These are phyloP conservation scores for Steromphala cineraria DNA, from an alignment of 2,888 invertebrate genomes.

Conservation along the genomic window DNA sequence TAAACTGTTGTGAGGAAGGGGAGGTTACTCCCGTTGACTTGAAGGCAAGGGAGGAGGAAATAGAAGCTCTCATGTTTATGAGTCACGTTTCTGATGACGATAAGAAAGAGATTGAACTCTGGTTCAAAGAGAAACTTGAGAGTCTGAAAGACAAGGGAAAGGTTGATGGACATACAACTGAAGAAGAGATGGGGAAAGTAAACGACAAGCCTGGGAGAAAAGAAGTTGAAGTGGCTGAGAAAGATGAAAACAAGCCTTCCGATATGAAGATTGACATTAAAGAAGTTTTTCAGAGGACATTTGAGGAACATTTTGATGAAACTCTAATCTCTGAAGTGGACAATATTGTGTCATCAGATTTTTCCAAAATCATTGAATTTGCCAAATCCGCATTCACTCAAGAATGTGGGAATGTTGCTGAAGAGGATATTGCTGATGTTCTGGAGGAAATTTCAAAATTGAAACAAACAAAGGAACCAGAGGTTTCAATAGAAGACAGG, in stretches of 20 bases:
- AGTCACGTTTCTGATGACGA: slow-evolving; percentile 41
- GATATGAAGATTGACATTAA: background rate
- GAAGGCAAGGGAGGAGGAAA: slow-evolving; percentile 44
- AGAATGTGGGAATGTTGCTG: too few relatives aligned
- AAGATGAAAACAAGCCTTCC: background rate
- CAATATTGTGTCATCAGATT: too few relatives aligned
- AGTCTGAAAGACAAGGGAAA: background rate
- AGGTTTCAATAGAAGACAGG: too few relatives aligned
- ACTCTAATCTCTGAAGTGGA: too few relatives aligned
- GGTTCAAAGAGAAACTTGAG: background rate
- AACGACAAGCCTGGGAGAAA: background rate
- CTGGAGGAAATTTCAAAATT: too few relatives aligned
- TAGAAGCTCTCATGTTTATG: slow-evolving; percentile 50
- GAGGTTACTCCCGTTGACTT: slow-evolving; percentile 30
- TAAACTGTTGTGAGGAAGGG: slow-evolving; percentile 42
- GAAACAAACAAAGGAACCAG: too few relatives aligned
- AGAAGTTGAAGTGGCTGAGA: slow-evolving; percentile 2
- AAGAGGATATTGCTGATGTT: too few relatives aligned
- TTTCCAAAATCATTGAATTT: too few relatives aligned
- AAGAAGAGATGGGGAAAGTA: background rate
- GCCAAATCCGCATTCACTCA: too few relatives aligned
- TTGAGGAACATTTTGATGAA: too few relatives aligned
- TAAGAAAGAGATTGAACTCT: slow-evolving; percentile 18
- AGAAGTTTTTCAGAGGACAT: background rate
- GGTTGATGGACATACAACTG: background rate